Conservation (phyloP, 2,888 invertebrate species). For the Balanococcus diminutus region DNA sequence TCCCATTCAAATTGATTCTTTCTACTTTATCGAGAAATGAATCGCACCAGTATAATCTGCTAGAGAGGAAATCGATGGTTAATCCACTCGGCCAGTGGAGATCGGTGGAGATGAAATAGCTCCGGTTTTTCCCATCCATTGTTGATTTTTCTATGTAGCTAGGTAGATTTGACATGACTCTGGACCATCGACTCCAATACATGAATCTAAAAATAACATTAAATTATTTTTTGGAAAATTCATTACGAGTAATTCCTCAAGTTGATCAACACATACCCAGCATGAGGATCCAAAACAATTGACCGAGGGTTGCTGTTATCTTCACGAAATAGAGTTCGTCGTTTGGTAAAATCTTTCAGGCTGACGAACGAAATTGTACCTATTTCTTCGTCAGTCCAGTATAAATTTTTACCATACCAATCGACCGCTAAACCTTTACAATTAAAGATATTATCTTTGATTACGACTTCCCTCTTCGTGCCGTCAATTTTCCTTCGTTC, state of each 20-base stretch:
- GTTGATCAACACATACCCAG: constrained; percentile 64
- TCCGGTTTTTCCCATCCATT: constrained; percentile 75
- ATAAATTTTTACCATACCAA: constrained; percentile 81
- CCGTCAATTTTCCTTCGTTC: constrained; percentile 71
- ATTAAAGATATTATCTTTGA: constrained; percentile 68
- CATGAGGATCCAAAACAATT: constrained; percentile 72
- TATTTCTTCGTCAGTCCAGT: constrained; percentile 80
- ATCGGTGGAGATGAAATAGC: constrained; percentile 64
- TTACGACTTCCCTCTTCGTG: constrained; percentile 66
- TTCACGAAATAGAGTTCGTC: constrained; percentile 67
- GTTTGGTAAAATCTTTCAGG: constrained; percentile 66
- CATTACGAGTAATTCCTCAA: neutral
- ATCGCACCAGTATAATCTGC: constrained; percentile 75
- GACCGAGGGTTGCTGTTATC: constrained; percentile 69
- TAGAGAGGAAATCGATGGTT: constrained; percentile 68
- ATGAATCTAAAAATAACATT: constrained; percentile 63
- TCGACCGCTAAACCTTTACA: constrained; percentile 82
- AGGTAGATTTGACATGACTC: constrained; percentile 60
- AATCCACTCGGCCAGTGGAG: constrained; percentile 80
- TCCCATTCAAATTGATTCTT: constrained; percentile 68
- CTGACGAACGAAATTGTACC: constrained; percentile 66
- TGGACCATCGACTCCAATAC: constrained; percentile 80
- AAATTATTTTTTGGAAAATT: neutral
- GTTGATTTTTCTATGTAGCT: constrained; percentile 73
- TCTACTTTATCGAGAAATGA: constrained; percentile 72